Conservation (phyloP, 2,113 vertebrate species). For the Suricata suricatta region DNA sequence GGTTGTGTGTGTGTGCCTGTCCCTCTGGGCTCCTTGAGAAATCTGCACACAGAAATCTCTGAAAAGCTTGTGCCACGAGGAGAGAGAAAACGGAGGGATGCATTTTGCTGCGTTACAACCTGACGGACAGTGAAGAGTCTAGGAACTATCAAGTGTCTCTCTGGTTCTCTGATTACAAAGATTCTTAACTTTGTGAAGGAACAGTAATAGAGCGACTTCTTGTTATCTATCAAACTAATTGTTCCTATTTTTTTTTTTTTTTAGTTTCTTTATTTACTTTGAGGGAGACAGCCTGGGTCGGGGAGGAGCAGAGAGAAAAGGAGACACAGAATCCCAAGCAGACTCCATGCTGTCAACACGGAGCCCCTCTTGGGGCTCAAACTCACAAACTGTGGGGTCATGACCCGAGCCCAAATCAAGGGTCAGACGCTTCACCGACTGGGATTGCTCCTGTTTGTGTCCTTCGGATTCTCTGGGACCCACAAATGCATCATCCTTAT, state of each 20-base stretch:
- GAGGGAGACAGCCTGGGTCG: too few relatives aligned
- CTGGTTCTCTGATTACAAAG: not conserved
- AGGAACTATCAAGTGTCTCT: not conserved
- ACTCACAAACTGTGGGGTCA: too few relatives aligned
- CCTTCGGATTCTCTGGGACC: not conserved
- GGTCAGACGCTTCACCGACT: too few relatives aligned
- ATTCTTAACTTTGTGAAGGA: constrained; percentile 26
- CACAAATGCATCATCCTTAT: not conserved
- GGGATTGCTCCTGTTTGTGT: not conserved
- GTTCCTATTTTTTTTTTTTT: not conserved
- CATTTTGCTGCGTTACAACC: not conserved
- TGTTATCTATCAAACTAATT: not conserved
- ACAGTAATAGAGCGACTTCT: not conserved
- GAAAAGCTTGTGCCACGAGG: not conserved
- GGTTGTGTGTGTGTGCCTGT: not conserved
- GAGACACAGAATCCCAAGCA: too few relatives aligned
- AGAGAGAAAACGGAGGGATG: not conserved
- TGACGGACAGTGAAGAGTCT: not conserved
- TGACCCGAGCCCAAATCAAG: too few relatives aligned
- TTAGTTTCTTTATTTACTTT: too few relatives aligned
- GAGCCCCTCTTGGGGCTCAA: too few relatives aligned
- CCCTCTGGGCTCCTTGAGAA: not conserved
- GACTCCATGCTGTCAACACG: too few relatives aligned
- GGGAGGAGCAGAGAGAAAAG: too few relatives aligned
- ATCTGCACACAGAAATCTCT: not conserved